Evolutionary conservation across 2,888 invertebrate genomes (phyloP), one percentile per base, ranked within the genome.

Genomic region (Papilio gigon): DNA sequence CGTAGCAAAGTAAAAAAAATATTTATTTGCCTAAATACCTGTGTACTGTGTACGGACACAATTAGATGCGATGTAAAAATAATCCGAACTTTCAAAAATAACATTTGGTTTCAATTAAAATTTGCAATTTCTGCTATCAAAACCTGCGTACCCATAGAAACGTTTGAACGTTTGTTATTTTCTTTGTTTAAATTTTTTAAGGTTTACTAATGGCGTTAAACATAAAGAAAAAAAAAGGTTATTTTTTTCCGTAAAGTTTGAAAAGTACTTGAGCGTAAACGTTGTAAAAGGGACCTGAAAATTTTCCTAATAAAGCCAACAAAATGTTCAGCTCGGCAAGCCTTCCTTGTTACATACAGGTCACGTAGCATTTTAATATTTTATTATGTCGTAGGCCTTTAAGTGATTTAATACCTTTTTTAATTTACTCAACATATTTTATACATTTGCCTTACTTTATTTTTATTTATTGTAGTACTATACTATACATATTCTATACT

Each of bases 281-380:
- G 27, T 37, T 27, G 44, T 37, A 67, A 67, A 68, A 58, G 64
- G 68, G 59, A 63, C 68, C 64, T 37, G 56, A 64, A 64, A 68
- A 68, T 64, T 59, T 68, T 44, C 64, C 50, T 64, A 68, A 68
- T 68, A 68, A 68, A 64, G 53, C 47, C 59, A 64, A 37, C 35
- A 63, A 67, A 67, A 35, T 37, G 59, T 64, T 64, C 17, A 63
- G 59, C 44, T 20, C 30, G 25, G 20, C 56, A 44, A 47, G 27
- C 66, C 20, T 27, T 58, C 44, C 59, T 37, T 59, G 63, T 63
- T 63, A 59, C n/a, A 68, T 68, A 44, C 64, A 58, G 63, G 68
- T 68, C 68, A 68, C 68, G 59, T 68, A 61, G 37, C 59, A 68
- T 68, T 64, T 68, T 68, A 60, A 64, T 68, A 65, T 60, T 68